A percentile compares a stretch with the other conserved stretches of the same genome.
Evolutionary conservation across 2,797 vertebrate species (phyloP).

Genomic region (Trachops cirrhosus): DNA sequence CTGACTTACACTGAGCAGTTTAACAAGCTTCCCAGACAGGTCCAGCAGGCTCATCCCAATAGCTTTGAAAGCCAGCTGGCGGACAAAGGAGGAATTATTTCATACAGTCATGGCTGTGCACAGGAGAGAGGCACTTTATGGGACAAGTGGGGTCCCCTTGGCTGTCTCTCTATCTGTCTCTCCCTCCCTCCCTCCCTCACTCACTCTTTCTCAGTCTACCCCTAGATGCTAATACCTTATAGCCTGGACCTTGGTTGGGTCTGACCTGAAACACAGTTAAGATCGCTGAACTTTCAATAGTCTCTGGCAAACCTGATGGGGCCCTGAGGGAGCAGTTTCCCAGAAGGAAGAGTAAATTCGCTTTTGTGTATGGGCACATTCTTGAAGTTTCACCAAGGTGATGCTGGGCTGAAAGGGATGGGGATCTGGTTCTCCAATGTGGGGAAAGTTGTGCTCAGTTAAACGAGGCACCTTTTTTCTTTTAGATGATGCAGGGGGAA

Average conservation of each 20-base stretch:
- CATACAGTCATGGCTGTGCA: conserved; percentile 72
- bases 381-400: conserved; percentile 75
- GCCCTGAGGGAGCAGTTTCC: conserved; percentile 45
- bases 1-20: conserved; percentile 76
- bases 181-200: no score
- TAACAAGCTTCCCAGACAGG: conserved; percentile 83
- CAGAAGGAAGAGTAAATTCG: conserved; percentile 63
- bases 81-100: conserved; percentile 84
- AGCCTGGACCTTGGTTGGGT: neutral
- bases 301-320: conserved; percentile 44
- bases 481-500: neutral
- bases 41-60: conserved; percentile 79
- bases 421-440: conserved; percentile 31
- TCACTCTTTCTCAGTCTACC: neutral
- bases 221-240: neutral
- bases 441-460: conserved; percentile 36
- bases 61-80: conserved; percentile 79
- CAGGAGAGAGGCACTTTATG: conserved; percentile 69
- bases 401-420: conserved; percentile 34
- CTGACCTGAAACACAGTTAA: neutral
- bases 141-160: conserved; percentile 41
- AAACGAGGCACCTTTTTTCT: conserved; percentile 52
- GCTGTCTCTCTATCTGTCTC: neutral
- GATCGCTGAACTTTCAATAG: conserved; percentile 30
- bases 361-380: conserved; percentile 73